phyloP scores from a whole-genome alignment of 1,140 invertebrate genomes.

The Drosophila persimilis region DNA sequence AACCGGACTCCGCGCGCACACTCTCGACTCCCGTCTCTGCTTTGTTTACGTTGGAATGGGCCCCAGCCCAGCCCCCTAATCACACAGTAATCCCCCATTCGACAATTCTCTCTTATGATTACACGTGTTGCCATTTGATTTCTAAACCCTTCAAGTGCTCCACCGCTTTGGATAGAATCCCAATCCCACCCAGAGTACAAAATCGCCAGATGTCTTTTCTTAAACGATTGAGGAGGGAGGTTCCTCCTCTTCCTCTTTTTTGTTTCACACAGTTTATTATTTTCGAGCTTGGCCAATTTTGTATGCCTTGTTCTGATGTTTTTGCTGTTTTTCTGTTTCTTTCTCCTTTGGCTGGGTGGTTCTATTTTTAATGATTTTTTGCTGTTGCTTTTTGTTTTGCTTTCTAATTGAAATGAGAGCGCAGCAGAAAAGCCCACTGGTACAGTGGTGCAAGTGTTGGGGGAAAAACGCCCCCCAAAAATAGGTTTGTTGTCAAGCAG shows the following conservation, averaged over 20 bases:
- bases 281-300: slow-evolving; percentile 35
- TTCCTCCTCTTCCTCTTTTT: background rate
- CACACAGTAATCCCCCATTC: slow-evolving; percentile 28
- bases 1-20: slow-evolving; percentile 25
- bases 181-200: slow-evolving; percentile 3
- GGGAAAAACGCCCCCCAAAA: slow-evolving; percentile 11
- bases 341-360: slow-evolving; percentile 26
- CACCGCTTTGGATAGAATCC: slow-evolving; percentile 8
- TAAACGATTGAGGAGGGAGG: background rate
- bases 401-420: slow-evolving; percentile 61
- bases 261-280: slow-evolving; percentile 30
- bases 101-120: slow-evolving; percentile 28
- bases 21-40: slow-evolving; percentile 22
- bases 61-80: slow-evolving; percentile 20
- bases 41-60: slow-evolving; percentile 51
- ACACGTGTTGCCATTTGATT: slow-evolving; percentile 71
- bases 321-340: slow-evolving; percentile 14
- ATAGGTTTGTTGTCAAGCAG: slow-evolving; percentile 32
- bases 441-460: slow-evolving; percentile 55
- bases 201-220: slow-evolving; percentile 11
- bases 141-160: slow-evolving; percentile 73
- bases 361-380: slow-evolving; percentile 72
- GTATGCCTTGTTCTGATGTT: slow-evolving; percentile 23
- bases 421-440: slow-evolving; percentile 6
- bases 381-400: slow-evolving; percentile 56